These are phyloP conservation scores for Microtus richardsoni DNA, from an alignment of 2,113 vertebrate species.

Conservation along the genomic window DNA sequence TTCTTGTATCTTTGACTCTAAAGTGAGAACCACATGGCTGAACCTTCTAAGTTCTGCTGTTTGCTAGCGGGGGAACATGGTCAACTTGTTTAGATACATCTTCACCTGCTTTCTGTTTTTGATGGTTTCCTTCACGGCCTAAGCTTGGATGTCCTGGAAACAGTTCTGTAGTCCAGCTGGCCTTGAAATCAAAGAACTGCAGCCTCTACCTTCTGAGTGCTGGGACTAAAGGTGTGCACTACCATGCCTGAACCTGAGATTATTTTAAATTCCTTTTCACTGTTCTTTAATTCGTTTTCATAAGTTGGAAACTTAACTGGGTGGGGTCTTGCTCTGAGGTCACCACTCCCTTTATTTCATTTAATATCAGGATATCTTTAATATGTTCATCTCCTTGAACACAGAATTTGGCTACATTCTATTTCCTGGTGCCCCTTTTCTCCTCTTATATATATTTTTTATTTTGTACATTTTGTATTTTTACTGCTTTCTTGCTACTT, in stretches of 20 bases:
- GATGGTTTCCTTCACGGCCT: not conserved
- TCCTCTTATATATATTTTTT: not conserved
- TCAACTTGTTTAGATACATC: not conserved
- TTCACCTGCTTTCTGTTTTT: not conserved
- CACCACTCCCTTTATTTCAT: not conserved
- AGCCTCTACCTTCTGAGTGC: not conserved
- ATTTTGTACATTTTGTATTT: not conserved
- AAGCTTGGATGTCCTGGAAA: not conserved
- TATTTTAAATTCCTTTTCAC: not conserved
- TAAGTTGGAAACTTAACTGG: not conserved
- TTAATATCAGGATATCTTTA: not conserved
- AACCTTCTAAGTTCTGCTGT: not conserved
- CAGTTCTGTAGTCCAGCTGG: not conserved
- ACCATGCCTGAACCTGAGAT: not conserved
- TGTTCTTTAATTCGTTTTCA: not conserved
- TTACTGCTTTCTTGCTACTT: not conserved
- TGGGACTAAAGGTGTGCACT: not conserved
- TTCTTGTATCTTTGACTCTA: not conserved
- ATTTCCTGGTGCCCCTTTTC: not conserved
- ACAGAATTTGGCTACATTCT: not conserved
- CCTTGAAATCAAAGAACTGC: not conserved
- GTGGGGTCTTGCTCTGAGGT: not conserved
- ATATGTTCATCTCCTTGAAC: not conserved
- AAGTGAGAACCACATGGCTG: not conserved
- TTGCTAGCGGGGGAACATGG: not conserved